Evolutionary conservation across 1,140 invertebrate genomes (phyloP), one percentile per base, ranked within the genome.

Genomic region (Leptinotarsa defecta): DNA sequence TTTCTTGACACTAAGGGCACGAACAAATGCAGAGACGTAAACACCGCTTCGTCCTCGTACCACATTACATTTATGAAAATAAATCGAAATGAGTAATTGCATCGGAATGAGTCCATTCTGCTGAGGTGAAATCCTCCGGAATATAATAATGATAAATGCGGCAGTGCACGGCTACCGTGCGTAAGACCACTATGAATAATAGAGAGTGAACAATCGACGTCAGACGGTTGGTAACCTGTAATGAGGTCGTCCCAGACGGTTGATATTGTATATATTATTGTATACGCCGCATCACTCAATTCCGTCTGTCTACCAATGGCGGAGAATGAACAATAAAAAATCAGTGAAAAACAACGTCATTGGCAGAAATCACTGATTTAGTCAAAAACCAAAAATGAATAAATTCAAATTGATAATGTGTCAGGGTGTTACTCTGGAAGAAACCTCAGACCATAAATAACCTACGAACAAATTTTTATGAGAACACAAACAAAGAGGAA

Each of bases 181-280:
- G 65, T 34, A 68, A 43, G 43, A 43, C 43, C 65, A 68, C 43
- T 68, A 43, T 68, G 65, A 34, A 27, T 27, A 43, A 68, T 68
- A 24, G 65, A 68, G 65, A 68, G 65, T 43, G 43, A 43, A 43
- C 65, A 68, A 65, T 68, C 65, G 65, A 17, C 65, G 65, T 68
- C 65, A 68, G 65, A 68, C 65, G 65, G 65, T 68, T 24, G 65
- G 65, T 68, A 68, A 68, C 65, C 65, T 68, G 65, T 68, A 68
- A 68, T 68, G 65, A 68, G 65, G 65, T 68, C 65, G 65, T n/a
- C 15, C 43, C 65, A 27, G 65, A 57, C 52, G 52, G 52, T 19
- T 17, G 52, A 57, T 57, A 15, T 17, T 57, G 52, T 57, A 57
- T 19, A 57, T 57, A 57, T 57, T 57, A 57, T 57, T 57, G 52